Base-by-base conservation (phyloP, 2,888 invertebrate species). In the Lasioglossum marginatum region DNA sequence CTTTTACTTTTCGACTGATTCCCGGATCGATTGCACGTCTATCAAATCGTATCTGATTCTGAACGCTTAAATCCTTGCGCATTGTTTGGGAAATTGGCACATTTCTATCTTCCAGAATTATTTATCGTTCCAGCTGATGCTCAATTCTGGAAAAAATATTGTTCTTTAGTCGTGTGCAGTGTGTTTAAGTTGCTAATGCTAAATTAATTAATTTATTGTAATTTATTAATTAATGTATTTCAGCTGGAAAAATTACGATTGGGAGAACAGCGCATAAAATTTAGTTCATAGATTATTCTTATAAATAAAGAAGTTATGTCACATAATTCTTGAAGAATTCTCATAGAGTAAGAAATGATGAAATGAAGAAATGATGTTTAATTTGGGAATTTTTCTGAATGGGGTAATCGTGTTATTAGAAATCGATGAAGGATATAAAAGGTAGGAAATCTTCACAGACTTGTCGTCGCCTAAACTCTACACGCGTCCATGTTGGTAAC, bases 401-500 rank as follows among this genome's bases (percentile, higher is more conserved):
- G 23, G 0, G 23, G 2, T 23, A 23, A 23, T 52, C 52, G 23
- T 31, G 27, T 27, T 27, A 27, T 60, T 6, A 16, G 5, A 27
- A 86, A 89, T 34, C 37, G n/a, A 37, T 23, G 10, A 68, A 0
- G 1, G 37, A 23, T 23, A 1, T 12, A 5, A 68, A 23, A 12
- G 23, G 37, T 23, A 68, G 31, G 31, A 16, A 66, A 66, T 68
- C 37, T 37, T 68, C 19, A 0, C 23, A 37, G 31, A 6, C 63
- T 31, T 68, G 37, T 37, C 34, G 68, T 23, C 81, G 63, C 77
- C 83, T 82, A 79, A 86, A 86, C 82, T 86, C 77, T 84, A 86
- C 85, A 83, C 87, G 77, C 90, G 86, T 87, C 89, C 89, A 88
- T 88, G 81, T 80, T 72, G 85, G 82, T 83, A 81, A 92, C 91